Percentiles rank a stretch among this genome's conserved stretches.
These are phyloP conservation scores for Lottia gigantea DNA, from an alignment of 2,888 invertebrate species.

Conservation along the genomic window DNA sequence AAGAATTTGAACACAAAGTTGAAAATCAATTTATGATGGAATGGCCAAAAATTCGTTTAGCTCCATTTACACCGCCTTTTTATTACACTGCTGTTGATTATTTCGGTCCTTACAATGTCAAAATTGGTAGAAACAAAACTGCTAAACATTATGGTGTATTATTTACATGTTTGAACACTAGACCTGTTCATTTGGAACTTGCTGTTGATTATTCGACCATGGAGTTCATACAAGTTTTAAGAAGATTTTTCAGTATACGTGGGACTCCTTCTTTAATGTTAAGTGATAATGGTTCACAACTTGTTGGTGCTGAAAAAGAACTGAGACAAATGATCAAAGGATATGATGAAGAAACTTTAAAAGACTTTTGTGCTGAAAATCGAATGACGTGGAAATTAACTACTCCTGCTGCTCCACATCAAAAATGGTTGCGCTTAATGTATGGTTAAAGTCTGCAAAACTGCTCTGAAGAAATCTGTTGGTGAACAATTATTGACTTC, in stretches of 20 bases:
- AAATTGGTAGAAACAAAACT: no score
- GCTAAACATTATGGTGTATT: no score
- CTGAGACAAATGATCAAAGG: neutral
- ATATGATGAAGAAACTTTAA: neutral
- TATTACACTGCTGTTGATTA: no score
- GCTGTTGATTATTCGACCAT: no score
- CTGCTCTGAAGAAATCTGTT: neutral
- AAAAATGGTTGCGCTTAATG: neutral
- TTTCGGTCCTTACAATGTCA: no score
- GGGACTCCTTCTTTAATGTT: neutral
- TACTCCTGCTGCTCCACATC: neutral
- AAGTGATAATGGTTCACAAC: constrained; percentile 1
- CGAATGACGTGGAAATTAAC: neutral
- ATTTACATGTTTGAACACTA: no score
- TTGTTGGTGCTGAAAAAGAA: neutral
- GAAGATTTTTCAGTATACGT: neutral
- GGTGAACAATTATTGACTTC: neutral
- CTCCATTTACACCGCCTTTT: no score
- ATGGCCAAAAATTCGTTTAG: no score
- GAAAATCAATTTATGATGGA: no score
- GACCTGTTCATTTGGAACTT: no score
- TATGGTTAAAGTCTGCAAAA: neutral
- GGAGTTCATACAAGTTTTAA: no score
- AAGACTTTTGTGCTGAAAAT: neutral
- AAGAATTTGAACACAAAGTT: no score